Evolutionary conservation across 2,888 invertebrate species (phyloP).

Genomic region (Leptopilina drosophilae): DNA sequence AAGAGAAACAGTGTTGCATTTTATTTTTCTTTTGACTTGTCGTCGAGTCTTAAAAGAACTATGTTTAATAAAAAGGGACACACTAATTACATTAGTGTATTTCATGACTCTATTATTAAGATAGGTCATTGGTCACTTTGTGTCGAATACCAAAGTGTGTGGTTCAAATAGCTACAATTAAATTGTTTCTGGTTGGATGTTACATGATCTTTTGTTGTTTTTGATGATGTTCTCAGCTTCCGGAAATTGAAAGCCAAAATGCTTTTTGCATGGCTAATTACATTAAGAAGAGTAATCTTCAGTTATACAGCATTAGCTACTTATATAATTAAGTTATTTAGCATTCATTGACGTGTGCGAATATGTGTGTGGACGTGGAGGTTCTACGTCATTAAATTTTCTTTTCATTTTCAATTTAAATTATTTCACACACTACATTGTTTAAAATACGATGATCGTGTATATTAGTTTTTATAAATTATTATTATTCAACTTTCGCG

Average conservation of each 20-base stretch:
- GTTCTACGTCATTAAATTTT: too few relatives aligned
- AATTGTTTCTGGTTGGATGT: slow-evolving; percentile 50
- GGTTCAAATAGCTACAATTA: slow-evolving; percentile 50
- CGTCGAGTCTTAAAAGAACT: not conserved
- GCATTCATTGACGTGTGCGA: not conserved
- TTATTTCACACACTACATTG: too few relatives aligned
- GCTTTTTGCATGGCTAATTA: slow-evolving; percentile 19
- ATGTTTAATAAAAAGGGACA: not conserved
- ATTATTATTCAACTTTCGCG: too few relatives aligned
- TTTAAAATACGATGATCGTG: too few relatives aligned
- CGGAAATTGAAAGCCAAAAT: slow-evolving; percentile 13
- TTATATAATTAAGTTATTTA: not conserved
- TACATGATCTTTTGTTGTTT: slow-evolving; percentile 42
- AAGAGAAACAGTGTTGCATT: not conserved
- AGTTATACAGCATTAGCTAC: not conserved
- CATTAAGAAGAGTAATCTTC: not conserved
- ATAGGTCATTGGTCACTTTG: slow-evolving; percentile 14
- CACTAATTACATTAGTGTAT: slow-evolving; percentile 2
- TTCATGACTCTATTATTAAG: slow-evolving; percentile 9
- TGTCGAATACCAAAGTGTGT: slow-evolving; percentile 6
- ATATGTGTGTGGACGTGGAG: too few relatives aligned
- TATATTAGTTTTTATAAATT: too few relatives aligned
- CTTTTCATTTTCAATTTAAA: not conserved
- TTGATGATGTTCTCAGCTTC: not conserved
- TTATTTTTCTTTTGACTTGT: not conserved